A percentile compares a stretch with the other conserved stretches of the same genome.
Conservation (phyloP, 2,888 invertebrate species). For the Gymnosoma rotundatum region DNA sequence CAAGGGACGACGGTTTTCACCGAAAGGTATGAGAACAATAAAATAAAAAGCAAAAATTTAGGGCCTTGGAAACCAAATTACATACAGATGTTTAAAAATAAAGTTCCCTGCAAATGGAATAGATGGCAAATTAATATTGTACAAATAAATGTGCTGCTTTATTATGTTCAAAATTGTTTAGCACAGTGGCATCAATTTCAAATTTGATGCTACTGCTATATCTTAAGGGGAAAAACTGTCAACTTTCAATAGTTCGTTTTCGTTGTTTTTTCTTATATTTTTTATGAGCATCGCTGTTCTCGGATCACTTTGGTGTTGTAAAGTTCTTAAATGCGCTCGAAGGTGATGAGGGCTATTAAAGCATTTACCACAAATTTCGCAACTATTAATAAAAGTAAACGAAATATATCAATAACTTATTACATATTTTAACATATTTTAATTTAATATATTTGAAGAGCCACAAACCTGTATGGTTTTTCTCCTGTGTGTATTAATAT, state of each 20-base stretch:
- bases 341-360: slow-evolving; percentile 80
- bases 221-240: neutral
- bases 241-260: slow-evolving; percentile 10
- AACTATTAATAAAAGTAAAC: slow-evolving; percentile 71
- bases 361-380: slow-evolving; percentile 79
- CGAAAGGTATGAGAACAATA: no score
- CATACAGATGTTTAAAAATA: no score
- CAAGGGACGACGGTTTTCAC: no score
- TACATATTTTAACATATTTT: neutral
- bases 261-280: slow-evolving; percentile 70
- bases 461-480: slow-evolving; percentile 77
- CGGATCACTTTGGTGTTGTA: slow-evolving; percentile 79
- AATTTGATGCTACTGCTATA: neutral
- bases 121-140: no score
- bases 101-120: no score
- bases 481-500: slow-evolving; percentile 80
- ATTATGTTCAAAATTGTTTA: neutral
- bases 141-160: neutral
- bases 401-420: neutral
- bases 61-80: no score
- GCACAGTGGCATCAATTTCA: neutral
- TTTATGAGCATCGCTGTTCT: slow-evolving; percentile 73
- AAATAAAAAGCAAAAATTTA: no score
- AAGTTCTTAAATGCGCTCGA: slow-evolving; percentile 80
- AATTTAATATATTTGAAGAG: neutral